Percentiles rank a stretch among this genome's conserved stretches.
Evolutionary conservation across 1,140 invertebrate genomes (phyloP).

Genomic region (Drosophila tropicalis): DNA sequence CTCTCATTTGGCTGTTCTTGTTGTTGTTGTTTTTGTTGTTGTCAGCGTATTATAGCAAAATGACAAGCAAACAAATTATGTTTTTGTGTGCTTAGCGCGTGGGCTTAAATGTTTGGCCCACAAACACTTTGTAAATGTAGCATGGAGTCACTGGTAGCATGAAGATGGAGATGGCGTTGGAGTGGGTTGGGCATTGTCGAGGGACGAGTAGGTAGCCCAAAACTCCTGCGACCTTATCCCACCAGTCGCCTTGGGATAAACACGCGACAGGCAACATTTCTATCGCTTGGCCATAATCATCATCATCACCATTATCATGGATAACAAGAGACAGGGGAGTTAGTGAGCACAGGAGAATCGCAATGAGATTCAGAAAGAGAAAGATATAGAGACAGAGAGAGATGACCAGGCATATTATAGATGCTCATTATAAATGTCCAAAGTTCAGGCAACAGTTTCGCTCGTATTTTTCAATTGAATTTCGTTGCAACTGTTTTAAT

Average conservation of each 20-base stretch:
- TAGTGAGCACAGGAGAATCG: neutral
- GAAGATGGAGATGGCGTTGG: conserved; percentile 3
- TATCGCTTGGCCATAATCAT: conserved; percentile 25
- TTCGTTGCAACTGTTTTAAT: no score
- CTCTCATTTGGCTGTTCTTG: conserved; percentile 2
- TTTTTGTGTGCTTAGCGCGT: conserved; percentile 73
- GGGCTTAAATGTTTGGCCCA: conserved; percentile 44
- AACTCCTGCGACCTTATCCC: conserved; percentile 15
- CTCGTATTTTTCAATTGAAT: neutral
- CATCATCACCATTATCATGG: neutral
- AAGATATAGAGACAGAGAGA: neutral
- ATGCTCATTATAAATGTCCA: conserved; percentile 21
- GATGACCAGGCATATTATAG: conserved; percentile 6
- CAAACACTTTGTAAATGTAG: conserved; percentile 54
- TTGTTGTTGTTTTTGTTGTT: conserved; percentile 48
- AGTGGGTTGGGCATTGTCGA: neutral
- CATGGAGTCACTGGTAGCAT: conserved; percentile 23
- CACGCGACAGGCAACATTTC: conserved; percentile 46
- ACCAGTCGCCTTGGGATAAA: conserved; percentile 27
- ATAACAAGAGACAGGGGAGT: neutral
- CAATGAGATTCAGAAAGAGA: conserved; percentile 4
- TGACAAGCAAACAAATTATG: conserved; percentile 79
- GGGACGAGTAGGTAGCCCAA: conserved; percentile 11
- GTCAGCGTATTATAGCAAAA: conserved; percentile 72
- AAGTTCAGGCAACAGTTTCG: neutral